These are phyloP conservation scores for Beaufortia kweichowensis DNA, from an alignment of 2,113 vertebrate species.

Conservation along the genomic window DNA sequence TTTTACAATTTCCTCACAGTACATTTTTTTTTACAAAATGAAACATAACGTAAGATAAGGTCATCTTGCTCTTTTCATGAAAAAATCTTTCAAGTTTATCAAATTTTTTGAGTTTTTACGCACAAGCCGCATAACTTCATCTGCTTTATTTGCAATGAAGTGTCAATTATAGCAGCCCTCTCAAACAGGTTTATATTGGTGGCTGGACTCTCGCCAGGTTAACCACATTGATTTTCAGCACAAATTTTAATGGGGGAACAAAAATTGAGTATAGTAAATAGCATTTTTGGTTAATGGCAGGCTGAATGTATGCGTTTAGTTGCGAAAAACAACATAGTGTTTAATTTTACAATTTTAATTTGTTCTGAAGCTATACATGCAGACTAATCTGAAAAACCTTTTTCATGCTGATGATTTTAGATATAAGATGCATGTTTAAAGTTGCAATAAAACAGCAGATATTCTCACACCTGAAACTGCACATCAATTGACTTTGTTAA, in stretches of 20 bases:
- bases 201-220: constrained; percentile 22
- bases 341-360: not conserved
- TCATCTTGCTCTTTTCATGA: not conserved
- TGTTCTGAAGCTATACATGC: not conserved
- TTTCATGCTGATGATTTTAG: too few relatives aligned
- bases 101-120: constrained; percentile 1
- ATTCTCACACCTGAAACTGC: too few relatives aligned
- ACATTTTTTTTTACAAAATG: not conserved
- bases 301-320: constrained; percentile 16
- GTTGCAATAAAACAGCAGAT: not conserved
- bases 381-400: too few relatives aligned
- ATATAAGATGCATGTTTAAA: not conserved
- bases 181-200: constrained; percentile 2
- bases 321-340: not conserved
- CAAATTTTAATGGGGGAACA: constrained; percentile 21
- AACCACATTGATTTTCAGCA: constrained; percentile 21
- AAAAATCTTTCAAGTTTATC: constrained; percentile 21
- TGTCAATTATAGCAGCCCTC: constrained; percentile 39
- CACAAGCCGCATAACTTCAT: not conserved
- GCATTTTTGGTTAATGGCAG: constrained; percentile 32
- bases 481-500: not conserved
- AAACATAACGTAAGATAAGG: constrained; percentile 22
- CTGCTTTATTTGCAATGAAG: constrained; percentile 15
- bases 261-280: constrained; percentile 26
- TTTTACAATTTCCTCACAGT: not conserved